phyloP scores from a whole-genome alignment of 2,888 invertebrate species.

The Aelia acuminata region DNA sequence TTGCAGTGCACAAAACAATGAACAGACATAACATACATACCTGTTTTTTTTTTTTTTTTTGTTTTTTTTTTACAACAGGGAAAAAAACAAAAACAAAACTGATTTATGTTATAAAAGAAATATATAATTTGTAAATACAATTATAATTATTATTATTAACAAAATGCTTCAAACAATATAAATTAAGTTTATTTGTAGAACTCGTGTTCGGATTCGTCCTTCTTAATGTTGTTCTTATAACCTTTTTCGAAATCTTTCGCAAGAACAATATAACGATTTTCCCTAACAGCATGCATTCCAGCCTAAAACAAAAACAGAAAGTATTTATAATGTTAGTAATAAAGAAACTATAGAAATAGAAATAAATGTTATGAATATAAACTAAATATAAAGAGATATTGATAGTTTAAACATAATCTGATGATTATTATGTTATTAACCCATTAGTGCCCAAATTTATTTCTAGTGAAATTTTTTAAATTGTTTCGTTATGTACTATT shows the following conservation, averaged over 20 bases:
- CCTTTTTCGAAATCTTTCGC: slow-evolving; percentile 99
- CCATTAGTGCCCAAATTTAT: too few relatives aligned
- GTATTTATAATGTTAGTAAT: too few relatives aligned
- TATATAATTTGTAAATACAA: slow-evolving; percentile 51
- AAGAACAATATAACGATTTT: slow-evolving; percentile 98
- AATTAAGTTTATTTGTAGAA: slow-evolving; percentile 90
- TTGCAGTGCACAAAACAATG: too few relatives aligned
- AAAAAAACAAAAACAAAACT: slow-evolving; percentile 19
- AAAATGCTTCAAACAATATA: slow-evolving; percentile 52
- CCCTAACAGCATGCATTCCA: slow-evolving; percentile 99
- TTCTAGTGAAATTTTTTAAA: too few relatives aligned
- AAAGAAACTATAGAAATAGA: too few relatives aligned
- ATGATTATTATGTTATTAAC: too few relatives aligned
- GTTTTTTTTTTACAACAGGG: background rate
- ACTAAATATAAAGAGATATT: too few relatives aligned
- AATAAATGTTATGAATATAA: too few relatives aligned
- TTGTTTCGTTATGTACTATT: too few relatives aligned
- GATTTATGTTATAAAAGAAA: slow-evolving; percentile 40
- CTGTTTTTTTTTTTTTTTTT: too few relatives aligned
- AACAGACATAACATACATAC: background rate
- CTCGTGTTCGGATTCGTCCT: slow-evolving; percentile 99
- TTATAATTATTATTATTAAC: slow-evolving; percentile 47
- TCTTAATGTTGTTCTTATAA: slow-evolving; percentile 99
- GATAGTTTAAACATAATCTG: too few relatives aligned
- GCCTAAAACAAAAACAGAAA: slow-evolving; percentile 73